Conservation (phyloP, 2,113 vertebrate genomes). For the Gymnogyps californianus region DNA sequence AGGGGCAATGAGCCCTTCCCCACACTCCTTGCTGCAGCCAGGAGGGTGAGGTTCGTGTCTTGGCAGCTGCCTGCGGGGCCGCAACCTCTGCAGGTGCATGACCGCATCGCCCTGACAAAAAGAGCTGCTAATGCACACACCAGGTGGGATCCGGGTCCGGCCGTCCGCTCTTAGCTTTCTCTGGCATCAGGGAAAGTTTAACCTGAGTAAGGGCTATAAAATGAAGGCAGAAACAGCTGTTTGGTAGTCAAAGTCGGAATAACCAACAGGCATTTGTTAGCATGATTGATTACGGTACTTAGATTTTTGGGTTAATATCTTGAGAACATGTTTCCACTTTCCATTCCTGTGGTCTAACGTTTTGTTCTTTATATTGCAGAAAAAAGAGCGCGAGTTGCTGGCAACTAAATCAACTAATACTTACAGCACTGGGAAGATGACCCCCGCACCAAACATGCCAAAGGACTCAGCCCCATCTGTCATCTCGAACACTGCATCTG, state of each 20-base stretch:
- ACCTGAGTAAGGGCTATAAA: background rate
- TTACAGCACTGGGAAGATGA: slow-evolving; percentile 81
- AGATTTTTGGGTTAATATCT: background rate
- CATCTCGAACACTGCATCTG: slow-evolving; percentile 82
- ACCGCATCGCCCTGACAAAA: background rate
- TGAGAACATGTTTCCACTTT: background rate
- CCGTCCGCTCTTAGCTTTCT: background rate
- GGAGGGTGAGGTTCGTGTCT: background rate
- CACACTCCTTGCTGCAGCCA: background rate
- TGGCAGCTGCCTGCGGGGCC: background rate
- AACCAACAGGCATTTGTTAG: background rate
- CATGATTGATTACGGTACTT: background rate
- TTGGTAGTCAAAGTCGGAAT: background rate
- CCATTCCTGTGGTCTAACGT: background rate
- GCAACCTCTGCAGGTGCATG: background rate
- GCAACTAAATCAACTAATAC: slow-evolving; percentile 88
- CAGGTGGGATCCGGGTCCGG: background rate
- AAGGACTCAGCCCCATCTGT: slow-evolving; percentile 87
- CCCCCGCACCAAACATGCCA: slow-evolving; percentile 87
- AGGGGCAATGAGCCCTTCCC: background rate
- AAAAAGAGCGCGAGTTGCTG: slow-evolving; percentile 87
- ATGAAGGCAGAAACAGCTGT: background rate
- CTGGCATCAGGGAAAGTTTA: background rate
- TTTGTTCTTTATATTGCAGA: slow-evolving; percentile 74
- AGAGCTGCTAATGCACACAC: background rate